A percentile compares a stretch with the other conserved stretches of the same genome.
phyloP scores from a whole-genome alignment of 2,888 invertebrate species.

The Helicoverpa assulta region DNA sequence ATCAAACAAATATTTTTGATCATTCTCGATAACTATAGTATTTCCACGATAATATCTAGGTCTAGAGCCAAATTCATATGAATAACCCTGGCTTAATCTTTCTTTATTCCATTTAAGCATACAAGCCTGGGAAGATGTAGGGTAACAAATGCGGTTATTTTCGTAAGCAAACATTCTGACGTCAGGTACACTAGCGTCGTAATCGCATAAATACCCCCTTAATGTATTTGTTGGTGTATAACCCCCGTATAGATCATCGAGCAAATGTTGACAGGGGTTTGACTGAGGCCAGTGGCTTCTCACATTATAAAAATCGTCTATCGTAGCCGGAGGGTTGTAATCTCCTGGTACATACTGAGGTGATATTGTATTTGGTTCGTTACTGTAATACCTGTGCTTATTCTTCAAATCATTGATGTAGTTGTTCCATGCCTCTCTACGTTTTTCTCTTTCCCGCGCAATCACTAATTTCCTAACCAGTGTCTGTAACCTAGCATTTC shows the following conservation, averaged over 20 bases:
- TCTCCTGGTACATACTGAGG: constrained; percentile 56
- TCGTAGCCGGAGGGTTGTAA: constrained; percentile 49
- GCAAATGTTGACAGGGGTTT: constrained; percentile 62
- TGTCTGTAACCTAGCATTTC: constrained; percentile 71
- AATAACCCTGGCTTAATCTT: constrained; percentile 43
- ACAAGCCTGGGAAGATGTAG: constrained; percentile 72
- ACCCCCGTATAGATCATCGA: constrained; percentile 65
- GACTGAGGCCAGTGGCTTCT: constrained; percentile 60
- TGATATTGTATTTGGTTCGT: constrained; percentile 43
- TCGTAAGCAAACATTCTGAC: constrained; percentile 34
- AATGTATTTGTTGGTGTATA: constrained; percentile 16
- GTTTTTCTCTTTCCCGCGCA: constrained; percentile 74
- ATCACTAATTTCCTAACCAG: constrained; percentile 71
- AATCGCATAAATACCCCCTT: constrained; percentile 11
- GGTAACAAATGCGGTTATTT: constrained; percentile 67
- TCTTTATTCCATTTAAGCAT: constrained; percentile 66
- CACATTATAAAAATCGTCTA: constrained; percentile 65
- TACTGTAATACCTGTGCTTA: constrained; percentile 67
- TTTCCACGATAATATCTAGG: constrained; percentile 49
- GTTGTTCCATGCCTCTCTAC: constrained; percentile 76
- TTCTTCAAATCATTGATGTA: constrained; percentile 79
- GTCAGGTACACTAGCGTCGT: constrained; percentile 17
- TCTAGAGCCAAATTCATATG: constrained; percentile 26
- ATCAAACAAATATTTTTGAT: constrained; percentile 18
- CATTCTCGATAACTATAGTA: constrained; percentile 57